Percentiles rank a stretch among this genome's conserved stretches.
Evolutionary conservation across 2,113 vertebrate species (phyloP).

Genomic region (Pantherophis guttatus): DNA sequence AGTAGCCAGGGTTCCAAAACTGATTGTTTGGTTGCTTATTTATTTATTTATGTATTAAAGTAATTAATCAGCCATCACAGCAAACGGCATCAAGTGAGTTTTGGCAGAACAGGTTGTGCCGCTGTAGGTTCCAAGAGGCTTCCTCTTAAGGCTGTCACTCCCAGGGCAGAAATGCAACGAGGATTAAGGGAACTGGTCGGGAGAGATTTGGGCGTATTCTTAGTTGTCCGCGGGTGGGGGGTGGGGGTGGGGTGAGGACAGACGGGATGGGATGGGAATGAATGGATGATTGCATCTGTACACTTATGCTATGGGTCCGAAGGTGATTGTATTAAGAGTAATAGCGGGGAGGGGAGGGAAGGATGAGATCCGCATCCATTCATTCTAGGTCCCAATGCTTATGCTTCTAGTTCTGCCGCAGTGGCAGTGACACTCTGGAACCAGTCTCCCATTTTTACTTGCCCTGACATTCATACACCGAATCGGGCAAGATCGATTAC

Average conservation of each 20-base stretch:
- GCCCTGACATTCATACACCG: background rate
- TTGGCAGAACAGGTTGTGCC: background rate
- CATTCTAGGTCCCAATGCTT: background rate
- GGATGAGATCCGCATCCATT: background rate
- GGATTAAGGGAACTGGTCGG: slow-evolving; percentile 3
- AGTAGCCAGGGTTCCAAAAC: background rate
- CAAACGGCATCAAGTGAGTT: background rate
- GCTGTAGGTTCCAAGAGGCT: slow-evolving; percentile 2
- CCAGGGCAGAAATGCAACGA: slow-evolving; percentile 2
- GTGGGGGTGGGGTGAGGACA: background rate
- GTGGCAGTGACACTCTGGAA: background rate
- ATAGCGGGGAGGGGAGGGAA: background rate
- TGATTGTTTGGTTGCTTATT: background rate
- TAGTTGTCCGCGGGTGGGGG: background rate
- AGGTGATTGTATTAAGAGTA: background rate
- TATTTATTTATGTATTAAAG: background rate
- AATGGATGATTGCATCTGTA: background rate
- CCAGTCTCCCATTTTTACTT: background rate
- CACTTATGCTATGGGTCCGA: background rate
- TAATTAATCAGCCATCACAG: background rate
- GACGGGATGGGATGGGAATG: background rate
- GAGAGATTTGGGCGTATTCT: background rate
- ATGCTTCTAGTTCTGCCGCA: background rate
- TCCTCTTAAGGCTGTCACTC: background rate
- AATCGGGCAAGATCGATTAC: background rate